phyloP scores from a whole-genome alignment of 2,113 vertebrate genomes.

The Ceratotherium simum region DNA sequence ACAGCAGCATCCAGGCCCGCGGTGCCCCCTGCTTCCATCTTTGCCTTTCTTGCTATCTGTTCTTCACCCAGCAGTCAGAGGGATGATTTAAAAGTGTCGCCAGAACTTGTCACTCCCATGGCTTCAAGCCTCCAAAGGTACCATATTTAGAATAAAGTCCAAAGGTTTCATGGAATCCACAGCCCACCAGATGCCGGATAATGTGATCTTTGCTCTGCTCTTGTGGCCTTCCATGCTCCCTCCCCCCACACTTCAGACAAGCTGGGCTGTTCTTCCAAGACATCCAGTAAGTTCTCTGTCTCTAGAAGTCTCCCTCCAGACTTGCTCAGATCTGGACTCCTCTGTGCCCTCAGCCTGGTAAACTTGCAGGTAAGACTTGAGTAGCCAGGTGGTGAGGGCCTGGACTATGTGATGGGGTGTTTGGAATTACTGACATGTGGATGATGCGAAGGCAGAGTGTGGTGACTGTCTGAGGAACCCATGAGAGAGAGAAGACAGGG shows the following conservation, averaged over 20 bases:
- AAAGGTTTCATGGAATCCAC: neutral
- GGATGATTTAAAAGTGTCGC: neutral
- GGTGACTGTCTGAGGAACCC: neutral
- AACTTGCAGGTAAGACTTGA: conserved; percentile 17
- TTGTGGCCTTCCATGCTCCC: neutral
- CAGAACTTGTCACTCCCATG: neutral
- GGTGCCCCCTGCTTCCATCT: neutral
- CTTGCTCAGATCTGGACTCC: neutral
- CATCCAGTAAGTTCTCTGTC: neutral
- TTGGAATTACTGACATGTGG: neutral
- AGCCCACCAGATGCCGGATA: neutral
- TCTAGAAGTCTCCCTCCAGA: neutral
- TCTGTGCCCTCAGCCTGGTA: neutral
- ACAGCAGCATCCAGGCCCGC: neutral
- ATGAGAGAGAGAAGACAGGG: neutral
- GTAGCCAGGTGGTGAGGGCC: neutral
- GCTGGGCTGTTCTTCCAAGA: neutral
- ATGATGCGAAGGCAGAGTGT: neutral
- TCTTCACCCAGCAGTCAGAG: neutral
- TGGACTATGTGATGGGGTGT: neutral
- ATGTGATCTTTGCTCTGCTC: neutral
- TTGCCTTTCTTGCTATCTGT: neutral
- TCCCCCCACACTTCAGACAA: neutral
- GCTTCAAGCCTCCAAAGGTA: neutral
- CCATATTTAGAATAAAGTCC: neutral